Evolutionary conservation across 2,113 vertebrate species (phyloP), one percentile per base, ranked within the genome.

Genomic region (Kryptolebias marmoratus): DNA sequence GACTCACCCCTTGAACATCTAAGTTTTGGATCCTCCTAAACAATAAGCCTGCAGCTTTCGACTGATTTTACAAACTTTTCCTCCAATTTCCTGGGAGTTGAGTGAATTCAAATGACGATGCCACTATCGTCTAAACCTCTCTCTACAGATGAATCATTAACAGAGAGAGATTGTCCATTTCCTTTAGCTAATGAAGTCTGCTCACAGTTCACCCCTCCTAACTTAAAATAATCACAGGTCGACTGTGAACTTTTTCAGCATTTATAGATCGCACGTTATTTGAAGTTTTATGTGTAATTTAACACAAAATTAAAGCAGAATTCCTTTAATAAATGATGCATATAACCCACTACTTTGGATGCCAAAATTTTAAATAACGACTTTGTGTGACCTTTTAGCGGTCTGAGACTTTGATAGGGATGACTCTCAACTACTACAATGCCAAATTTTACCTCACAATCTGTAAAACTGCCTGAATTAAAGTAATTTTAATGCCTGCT

Each of bases 141-240:
- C 81, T 88, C 64, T 63, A 55, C 54, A 64, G 64, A 85, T 94
- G 27, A 93, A 91, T 91, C 88, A 94, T 94, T 94, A 93, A 93
- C 93, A 71, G 75, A 74, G 77, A 65, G 84, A 68, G 85, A 72
- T 73, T 70, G 89, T 83, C 86, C 83, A 92, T 91, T 93, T 93
- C 90, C 92, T 89, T 80, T 64, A 77, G 80, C 83, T 90, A 91
- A 88, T 90, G 73, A 90, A 88, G 74, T 81, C 76, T 39, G 62
- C 74, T 73, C 71, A 80, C 77, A 77, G 69, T 57, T 79, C 62
- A 65, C 59, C 80, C 68, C 76, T 48, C 68, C 70, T 69, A 11
- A 78, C 56, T 59, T 47, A 65, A 68, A 53, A 49, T 27, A 54
- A 39, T 61, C 62, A 56, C 72, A 75, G 48, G 36, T 9, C 7